Evolutionary conservation across 2,797 vertebrate species (phyloP).

Genomic region (Cottoperca gobio): DNA sequence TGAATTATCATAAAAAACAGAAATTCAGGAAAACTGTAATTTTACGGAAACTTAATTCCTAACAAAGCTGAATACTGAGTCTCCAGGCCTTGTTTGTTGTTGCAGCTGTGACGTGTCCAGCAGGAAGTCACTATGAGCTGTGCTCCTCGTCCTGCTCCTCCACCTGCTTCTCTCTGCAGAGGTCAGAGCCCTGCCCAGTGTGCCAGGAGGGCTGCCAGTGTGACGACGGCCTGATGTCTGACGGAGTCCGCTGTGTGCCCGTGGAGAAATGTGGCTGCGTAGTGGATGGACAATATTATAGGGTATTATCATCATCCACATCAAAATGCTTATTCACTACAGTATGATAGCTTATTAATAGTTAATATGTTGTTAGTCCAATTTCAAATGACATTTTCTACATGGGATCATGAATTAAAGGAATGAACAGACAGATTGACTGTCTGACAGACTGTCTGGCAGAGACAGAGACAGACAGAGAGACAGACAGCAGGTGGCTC

Average conservation of each 20-base stretch:
- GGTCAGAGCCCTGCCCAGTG: slow-evolving; percentile 38
- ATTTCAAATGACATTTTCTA: background rate
- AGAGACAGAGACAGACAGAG: no score
- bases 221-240: slow-evolving; percentile 67
- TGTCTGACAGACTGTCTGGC: no score
- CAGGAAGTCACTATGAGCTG: slow-evolving; percentile 56
- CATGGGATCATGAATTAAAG: background rate
- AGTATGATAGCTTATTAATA: no score
- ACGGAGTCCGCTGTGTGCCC: slow-evolving; percentile 67
- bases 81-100: background rate
- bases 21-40: background rate
- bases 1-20: background rate
- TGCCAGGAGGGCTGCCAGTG: slow-evolving; percentile 80
- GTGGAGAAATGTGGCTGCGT: slow-evolving; percentile 51
- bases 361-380: background rate
- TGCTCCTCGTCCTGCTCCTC: slow-evolving; percentile 71
- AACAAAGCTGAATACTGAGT: background rate
- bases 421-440: no score
- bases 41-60: background rate
- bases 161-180: slow-evolving; percentile 70
- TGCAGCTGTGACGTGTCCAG: slow-evolving; percentile 32
- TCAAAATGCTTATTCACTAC: background rate
- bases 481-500: no score
- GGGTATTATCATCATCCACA: slow-evolving; percentile 4
- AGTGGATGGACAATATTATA: slow-evolving; percentile 38